Percentiles rank a stretch among this genome's conserved stretches.
Conservation (phyloP, 2,888 invertebrate species). For the Cylindroiulus punctatus region DNA sequence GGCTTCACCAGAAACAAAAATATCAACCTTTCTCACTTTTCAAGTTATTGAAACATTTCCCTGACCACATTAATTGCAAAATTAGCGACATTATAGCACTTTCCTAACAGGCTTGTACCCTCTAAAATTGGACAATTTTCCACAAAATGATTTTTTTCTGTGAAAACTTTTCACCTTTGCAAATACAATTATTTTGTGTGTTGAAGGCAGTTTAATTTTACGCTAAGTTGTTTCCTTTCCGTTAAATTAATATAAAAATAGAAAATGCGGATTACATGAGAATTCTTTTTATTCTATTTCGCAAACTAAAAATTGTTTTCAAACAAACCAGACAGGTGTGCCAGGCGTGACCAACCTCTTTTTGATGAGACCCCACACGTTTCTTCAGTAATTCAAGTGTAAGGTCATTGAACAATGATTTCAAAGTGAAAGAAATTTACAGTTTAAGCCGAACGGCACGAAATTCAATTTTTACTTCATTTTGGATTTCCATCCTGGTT, state of each 20-base stretch:
- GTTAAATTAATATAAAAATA: background rate
- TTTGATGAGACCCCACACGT: background rate
- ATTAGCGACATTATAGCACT: no score
- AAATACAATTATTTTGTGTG: background rate
- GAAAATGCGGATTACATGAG: background rate
- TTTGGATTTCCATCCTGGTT: slow-evolving; percentile 3
- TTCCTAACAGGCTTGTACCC: no score
- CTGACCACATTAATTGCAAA: no score
- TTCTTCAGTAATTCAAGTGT: background rate
- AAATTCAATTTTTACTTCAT: background rate
- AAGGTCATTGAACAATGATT: slow-evolving; percentile 30
- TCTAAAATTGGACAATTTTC: no score
- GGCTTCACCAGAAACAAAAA: no score
- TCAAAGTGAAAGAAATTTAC: background rate
- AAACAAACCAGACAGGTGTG: background rate
- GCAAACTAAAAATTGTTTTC: background rate
- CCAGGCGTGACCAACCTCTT: background rate
- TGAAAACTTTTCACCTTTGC: no score
- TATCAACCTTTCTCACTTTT: no score
- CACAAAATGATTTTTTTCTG: no score
- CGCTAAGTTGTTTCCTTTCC: background rate
- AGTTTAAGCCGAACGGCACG: slow-evolving; percentile 1
- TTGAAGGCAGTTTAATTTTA: background rate
- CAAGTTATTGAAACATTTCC: no score
- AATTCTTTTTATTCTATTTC: background rate